Percentiles rank a stretch among this genome's conserved stretches.
phyloP scores from a whole-genome alignment of 2,797 vertebrate genomes.

The Ceryle rudis region DNA sequence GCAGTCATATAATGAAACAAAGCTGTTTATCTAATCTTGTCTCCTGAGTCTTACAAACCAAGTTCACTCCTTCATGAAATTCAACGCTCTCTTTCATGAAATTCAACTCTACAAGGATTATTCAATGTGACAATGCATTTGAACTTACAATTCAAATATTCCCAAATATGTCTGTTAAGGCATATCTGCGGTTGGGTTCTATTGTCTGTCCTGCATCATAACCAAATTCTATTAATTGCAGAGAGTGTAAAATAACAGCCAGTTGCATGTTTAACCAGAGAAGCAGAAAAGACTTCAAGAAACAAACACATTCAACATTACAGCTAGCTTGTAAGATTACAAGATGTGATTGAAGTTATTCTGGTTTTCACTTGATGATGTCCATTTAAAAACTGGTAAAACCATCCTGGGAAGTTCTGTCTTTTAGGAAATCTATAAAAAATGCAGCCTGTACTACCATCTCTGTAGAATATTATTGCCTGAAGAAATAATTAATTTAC shows the following conservation, averaged over 20 bases:
- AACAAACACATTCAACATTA: not conserved
- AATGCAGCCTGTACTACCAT: not conserved
- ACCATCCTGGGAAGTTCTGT: not conserved
- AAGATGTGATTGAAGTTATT: not conserved
- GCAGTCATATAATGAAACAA: constrained; percentile 9
- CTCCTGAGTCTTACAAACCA: not conserved
- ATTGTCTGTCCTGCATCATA: not conserved
- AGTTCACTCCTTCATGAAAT: not conserved
- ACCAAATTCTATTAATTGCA: not conserved
- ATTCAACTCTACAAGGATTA: not conserved
- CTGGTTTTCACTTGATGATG: not conserved
- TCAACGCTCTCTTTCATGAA: not conserved
- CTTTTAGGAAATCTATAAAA: not conserved
- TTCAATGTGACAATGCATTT: not conserved
- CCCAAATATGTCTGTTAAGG: not conserved
- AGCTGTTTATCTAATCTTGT: constrained; percentile 4
- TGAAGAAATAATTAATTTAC: not conserved
- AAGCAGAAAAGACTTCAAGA: not conserved
- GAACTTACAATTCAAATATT: not conserved
- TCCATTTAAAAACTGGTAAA: not conserved
- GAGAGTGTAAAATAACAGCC: not conserved
- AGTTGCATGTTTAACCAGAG: not conserved
- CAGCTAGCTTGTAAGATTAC: not conserved
- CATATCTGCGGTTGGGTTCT: not conserved
- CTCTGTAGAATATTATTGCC: not conserved